Conservation (phyloP, 2,113 vertebrate species). For the Lamprologus tigripictilis region DNA sequence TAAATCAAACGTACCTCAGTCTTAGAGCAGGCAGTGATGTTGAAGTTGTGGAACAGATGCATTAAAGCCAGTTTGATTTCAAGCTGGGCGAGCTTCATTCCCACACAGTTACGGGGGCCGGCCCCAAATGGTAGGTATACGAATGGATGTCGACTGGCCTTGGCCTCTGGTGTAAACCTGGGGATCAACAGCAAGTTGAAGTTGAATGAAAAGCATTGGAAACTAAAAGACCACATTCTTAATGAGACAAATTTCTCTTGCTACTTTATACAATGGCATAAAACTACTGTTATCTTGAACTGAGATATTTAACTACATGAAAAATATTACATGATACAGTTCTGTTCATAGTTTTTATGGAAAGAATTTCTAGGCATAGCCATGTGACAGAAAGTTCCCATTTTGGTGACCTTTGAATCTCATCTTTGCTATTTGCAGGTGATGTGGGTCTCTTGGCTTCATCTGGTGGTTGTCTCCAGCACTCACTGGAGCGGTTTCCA, state of each 20-base stretch:
- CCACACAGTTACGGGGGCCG: constrained; percentile 88
- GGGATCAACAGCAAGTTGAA: neutral
- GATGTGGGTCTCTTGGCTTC: neutral
- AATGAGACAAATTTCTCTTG: neutral
- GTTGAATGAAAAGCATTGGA: neutral
- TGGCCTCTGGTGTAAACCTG: constrained; percentile 85
- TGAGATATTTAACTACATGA: neutral
- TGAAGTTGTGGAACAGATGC: constrained; percentile 77
- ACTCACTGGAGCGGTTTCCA: too few species aligned
- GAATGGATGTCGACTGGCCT: constrained; percentile 75
- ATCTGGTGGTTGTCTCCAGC: too few species aligned
- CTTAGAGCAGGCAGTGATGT: constrained; percentile 72
- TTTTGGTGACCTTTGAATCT: neutral
- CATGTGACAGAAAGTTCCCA: neutral
- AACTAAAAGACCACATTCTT: neutral
- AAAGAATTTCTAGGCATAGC: neutral
- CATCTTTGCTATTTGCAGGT: neutral
- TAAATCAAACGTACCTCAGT: constrained; percentile 75
- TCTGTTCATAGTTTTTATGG: neutral
- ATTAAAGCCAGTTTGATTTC: constrained; percentile 82
- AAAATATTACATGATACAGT: neutral
- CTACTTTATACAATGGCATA: neutral
- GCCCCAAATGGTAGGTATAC: constrained; percentile 89
- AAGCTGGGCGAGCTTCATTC: constrained; percentile 82
- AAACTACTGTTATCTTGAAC: neutral